Evolutionary conservation across 2,797 vertebrate species (phyloP).

Genomic region (Tarsius wallacei): DNA sequence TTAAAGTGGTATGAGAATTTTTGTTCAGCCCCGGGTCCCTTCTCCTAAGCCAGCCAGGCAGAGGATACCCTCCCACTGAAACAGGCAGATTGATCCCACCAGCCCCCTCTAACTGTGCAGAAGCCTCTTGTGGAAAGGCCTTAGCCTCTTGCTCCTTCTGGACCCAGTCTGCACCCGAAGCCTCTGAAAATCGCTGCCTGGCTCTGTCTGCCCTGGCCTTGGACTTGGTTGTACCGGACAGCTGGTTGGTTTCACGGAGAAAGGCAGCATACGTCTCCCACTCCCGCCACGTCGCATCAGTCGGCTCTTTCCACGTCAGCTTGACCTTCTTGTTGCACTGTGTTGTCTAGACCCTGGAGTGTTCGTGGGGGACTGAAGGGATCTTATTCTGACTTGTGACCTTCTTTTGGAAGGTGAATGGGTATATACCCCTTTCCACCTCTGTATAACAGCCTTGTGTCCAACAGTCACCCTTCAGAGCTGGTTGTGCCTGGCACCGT

Average conservation of each 20-base stretch:
- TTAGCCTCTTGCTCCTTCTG: background rate
- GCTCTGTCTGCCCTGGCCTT: constrained; percentile 81
- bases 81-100: background rate
- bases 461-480: background rate
- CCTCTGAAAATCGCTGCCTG: constrained; percentile 79
- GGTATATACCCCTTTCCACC: background rate
- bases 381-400: constrained; percentile 64
- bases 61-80: background rate
- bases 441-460: background rate
- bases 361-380: constrained; percentile 39
- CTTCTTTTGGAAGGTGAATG: constrained; percentile 41
- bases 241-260: constrained; percentile 78
- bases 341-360: constrained; percentile 65
- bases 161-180: background rate
- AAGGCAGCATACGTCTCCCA: constrained; percentile 9
- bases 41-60: background rate
- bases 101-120: background rate
- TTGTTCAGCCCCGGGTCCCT: background rate
- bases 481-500: background rate
- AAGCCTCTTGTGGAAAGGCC: background rate
- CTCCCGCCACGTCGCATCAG: background rate
- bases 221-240: constrained; percentile 86
- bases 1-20: constrained; percentile 10
- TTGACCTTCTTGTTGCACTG: background rate
- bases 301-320: background rate